Evolutionary conservation across 2,113 vertebrate species (phyloP).

Genomic region (Nerophis ophidion): DNA sequence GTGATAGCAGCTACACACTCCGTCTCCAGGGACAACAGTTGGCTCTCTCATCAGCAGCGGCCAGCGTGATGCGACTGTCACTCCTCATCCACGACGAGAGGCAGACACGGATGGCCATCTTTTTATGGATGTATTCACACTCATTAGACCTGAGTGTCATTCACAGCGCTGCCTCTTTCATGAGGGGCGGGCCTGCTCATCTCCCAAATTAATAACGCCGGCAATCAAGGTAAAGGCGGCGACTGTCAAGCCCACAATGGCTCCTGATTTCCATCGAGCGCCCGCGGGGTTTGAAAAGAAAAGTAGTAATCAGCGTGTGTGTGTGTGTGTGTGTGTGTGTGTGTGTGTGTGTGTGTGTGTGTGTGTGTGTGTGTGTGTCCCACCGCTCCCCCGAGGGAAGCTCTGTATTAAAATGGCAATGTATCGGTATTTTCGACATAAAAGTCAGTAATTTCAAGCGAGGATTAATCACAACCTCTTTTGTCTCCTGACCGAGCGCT

Average conservation of each 20-base stretch:
- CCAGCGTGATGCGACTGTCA: slow-evolving; percentile 65
- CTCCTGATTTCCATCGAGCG: slow-evolving; percentile 59
- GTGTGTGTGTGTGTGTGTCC: too few relatives aligned
- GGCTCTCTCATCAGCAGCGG: slow-evolving; percentile 59
- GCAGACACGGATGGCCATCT: slow-evolving; percentile 56
- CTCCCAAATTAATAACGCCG: slow-evolving; percentile 68
- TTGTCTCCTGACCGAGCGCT: slow-evolving; percentile 54
- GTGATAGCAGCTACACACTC: slow-evolving; percentile 51
- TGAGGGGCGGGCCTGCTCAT: slow-evolving; percentile 59
- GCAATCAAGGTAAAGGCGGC: slow-evolving; percentile 70
- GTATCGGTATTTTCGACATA: slow-evolving; percentile 51
- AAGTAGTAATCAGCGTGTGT: background rate
- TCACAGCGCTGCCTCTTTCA: slow-evolving; percentile 64
- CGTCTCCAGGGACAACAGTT: slow-evolving; percentile 53
- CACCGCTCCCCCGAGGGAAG: slow-evolving; percentile 45
- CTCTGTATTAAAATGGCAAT: slow-evolving; percentile 48
- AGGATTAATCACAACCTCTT: slow-evolving; percentile 68
- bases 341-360: background rate
- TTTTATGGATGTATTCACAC: slow-evolving; percentile 74
- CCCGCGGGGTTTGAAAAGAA: slow-evolving; percentile 8
- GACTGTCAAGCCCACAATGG: slow-evolving; percentile 68
- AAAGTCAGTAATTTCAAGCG: slow-evolving; percentile 65
- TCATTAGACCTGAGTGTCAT: slow-evolving; percentile 72
- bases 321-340: background rate
- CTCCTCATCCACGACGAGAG: slow-evolving; percentile 60